phyloP scores from a whole-genome alignment of 2,113 vertebrate species.

The Sphaerodactylus townsendi region DNA sequence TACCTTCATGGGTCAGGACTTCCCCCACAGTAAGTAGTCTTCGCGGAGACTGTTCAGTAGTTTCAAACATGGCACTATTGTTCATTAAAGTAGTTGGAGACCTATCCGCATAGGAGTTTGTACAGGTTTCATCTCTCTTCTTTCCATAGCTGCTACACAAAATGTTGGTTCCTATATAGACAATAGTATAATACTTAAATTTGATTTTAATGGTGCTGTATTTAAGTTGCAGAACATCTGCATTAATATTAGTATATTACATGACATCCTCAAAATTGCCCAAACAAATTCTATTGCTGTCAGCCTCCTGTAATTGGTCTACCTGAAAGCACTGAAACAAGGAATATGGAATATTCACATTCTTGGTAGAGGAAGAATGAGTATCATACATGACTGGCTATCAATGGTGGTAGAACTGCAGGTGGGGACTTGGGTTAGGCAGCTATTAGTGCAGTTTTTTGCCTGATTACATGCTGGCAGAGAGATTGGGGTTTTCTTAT shows the following conservation, averaged over 20 bases:
- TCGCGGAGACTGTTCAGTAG: constrained; percentile 33
- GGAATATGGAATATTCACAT: background rate
- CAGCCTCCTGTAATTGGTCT: background rate
- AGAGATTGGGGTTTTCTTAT: background rate
- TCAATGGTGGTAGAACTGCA: background rate
- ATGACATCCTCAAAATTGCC: too few species aligned
- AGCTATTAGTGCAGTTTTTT: background rate
- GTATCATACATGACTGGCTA: background rate
- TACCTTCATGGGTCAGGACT: constrained; percentile 36
- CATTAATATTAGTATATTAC: too few species aligned
- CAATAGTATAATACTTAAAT: background rate
- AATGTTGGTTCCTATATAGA: constrained; percentile 35
- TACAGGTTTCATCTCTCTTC: constrained; percentile 2
- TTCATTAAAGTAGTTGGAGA: constrained; percentile 43
- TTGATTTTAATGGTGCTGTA: background rate
- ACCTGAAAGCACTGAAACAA: background rate
- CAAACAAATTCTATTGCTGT: too few species aligned
- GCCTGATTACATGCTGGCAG: background rate
- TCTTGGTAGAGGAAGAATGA: background rate
- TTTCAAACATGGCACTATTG: constrained; percentile 67
- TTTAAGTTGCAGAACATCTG: background rate
- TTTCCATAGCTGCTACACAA: background rate
- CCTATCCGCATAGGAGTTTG: background rate
- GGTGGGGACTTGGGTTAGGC: background rate
- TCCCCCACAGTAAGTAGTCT: constrained; percentile 52